phyloP scores from a whole-genome alignment of 1,140 invertebrate genomes.

The Lordiphosa mommai region DNA sequence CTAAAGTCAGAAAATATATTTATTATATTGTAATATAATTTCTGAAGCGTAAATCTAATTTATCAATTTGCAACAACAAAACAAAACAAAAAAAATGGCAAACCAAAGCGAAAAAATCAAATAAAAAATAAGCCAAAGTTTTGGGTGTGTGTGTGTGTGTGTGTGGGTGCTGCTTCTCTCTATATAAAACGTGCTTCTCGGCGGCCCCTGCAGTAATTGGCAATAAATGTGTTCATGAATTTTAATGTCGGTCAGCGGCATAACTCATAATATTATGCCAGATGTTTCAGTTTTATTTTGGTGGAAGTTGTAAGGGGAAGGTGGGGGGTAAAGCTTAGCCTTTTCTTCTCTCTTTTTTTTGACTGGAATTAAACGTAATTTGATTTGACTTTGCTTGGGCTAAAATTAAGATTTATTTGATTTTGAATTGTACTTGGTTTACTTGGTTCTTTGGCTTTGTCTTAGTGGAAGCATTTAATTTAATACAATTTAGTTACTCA shows the following conservation, averaged over 20 bases:
- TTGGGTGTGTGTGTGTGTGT: slow-evolving; percentile 5
- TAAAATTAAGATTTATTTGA: slow-evolving; percentile 74
- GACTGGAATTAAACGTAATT: slow-evolving; percentile 61
- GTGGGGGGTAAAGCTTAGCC: slow-evolving; percentile 21
- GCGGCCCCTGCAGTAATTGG: slow-evolving; percentile 67
- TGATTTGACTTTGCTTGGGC: slow-evolving; percentile 47
- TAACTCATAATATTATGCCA: slow-evolving; percentile 73
- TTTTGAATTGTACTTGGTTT: slow-evolving; percentile 47
- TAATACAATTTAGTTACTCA: slow-evolving; percentile 53
- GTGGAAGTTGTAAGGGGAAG: too few relatives aligned
- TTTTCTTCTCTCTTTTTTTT: slow-evolving; percentile 10
- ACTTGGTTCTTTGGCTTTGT: background rate
- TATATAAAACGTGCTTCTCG: slow-evolving; percentile 53
- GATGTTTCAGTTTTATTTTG: slow-evolving; percentile 36
- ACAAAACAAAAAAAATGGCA: slow-evolving; percentile 24
- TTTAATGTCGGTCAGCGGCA: slow-evolving; percentile 71
- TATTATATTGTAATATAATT: slow-evolving; percentile 76
- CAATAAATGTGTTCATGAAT: slow-evolving; percentile 78
- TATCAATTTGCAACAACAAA: slow-evolving; percentile 59
- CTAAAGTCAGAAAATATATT: slow-evolving; percentile 41
- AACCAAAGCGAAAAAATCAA: slow-evolving; percentile 30
- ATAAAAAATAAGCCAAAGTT: slow-evolving; percentile 38
- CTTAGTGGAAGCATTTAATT: slow-evolving; percentile 39
- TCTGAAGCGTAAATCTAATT: slow-evolving; percentile 75
- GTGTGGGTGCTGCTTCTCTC: slow-evolving; percentile 5